phyloP scores from a whole-genome alignment of 2,888 invertebrate genomes.

The Drosophila pseudotalamancana region DNA sequence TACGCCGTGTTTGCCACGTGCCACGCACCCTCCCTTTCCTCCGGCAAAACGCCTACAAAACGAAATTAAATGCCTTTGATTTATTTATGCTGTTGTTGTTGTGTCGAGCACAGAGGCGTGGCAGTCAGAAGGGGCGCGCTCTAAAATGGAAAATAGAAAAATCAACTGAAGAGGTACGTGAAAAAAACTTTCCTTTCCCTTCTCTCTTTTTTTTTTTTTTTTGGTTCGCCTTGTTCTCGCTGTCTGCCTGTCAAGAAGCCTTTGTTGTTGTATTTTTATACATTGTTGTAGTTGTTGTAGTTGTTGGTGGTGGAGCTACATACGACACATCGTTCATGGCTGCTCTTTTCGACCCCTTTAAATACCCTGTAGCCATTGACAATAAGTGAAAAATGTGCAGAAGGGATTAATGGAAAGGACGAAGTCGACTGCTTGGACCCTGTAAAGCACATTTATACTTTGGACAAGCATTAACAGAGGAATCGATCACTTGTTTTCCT shows the following conservation, averaged over 20 bases:
- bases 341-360: slow-evolving; percentile 23
- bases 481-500: too few species aligned
- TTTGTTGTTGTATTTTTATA: slow-evolving; percentile 3
- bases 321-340: slow-evolving; percentile 36
- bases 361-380: background rate
- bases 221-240: background rate
- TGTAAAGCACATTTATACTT: too few species aligned
- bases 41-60: slow-evolving; percentile 59
- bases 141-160: slow-evolving; percentile 19
- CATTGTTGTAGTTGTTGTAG: slow-evolving; percentile 9
- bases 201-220: background rate
- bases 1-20: slow-evolving; percentile 58
- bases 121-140: background rate
- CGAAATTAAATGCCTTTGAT: slow-evolving; percentile 74
- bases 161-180: slow-evolving; percentile 22
- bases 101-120: slow-evolving; percentile 35
- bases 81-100: slow-evolving; percentile 65
- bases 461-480: too few species aligned
- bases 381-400: too few species aligned
- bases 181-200: slow-evolving; percentile 23
- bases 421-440: too few species aligned
- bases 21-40: slow-evolving; percentile 17
- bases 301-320: slow-evolving; percentile 19
- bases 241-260: slow-evolving; percentile 16
- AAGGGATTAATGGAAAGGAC: too few species aligned